phyloP scores from a whole-genome alignment of 2,888 invertebrate species.

The Thecophora atra region DNA sequence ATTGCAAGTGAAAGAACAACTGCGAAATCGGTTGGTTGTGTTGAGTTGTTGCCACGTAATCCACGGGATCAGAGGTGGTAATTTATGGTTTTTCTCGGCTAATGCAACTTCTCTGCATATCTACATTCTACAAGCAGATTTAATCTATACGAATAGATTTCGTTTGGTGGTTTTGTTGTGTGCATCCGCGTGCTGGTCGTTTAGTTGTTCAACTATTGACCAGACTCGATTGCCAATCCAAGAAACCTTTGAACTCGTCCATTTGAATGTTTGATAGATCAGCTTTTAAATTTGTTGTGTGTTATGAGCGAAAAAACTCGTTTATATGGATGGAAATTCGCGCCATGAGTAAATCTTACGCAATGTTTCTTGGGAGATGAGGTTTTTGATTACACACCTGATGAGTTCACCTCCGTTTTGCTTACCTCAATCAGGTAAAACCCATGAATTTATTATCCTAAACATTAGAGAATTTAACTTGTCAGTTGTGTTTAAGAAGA shows the following conservation, averaged over 20 bases:
- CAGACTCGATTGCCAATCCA: constrained; percentile 20
- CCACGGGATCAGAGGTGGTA: constrained; percentile 51
- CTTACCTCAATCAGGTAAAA: not conserved
- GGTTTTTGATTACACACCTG: not conserved
- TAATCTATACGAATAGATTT: not conserved
- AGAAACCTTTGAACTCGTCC: constrained; percentile 23
- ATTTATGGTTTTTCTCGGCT: constrained; percentile 47
- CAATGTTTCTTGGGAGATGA: not conserved
- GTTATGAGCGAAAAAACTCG: not conserved
- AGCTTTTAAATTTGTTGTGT: no score
- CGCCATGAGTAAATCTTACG: not conserved
- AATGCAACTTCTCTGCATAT: not conserved
- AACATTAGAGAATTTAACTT: no score
- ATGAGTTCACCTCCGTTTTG: not conserved
- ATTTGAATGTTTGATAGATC: constrained; percentile 20
- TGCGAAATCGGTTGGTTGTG: constrained; percentile 20
- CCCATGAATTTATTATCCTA: no score
- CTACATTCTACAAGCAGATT: not conserved
- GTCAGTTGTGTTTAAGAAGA: not conserved
- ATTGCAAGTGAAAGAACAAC: constrained; percentile 30
- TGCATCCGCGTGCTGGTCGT: constrained; percentile 12
- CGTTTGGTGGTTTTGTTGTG: not conserved
- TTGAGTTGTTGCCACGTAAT: constrained; percentile 37
- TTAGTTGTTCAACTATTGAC: constrained; percentile 19
- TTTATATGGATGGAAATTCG: not conserved